Percentiles rank a stretch among this genome's conserved stretches.
phyloP scores from a whole-genome alignment of 2,113 vertebrate species.

The Sylvilagus bachmani region DNA sequence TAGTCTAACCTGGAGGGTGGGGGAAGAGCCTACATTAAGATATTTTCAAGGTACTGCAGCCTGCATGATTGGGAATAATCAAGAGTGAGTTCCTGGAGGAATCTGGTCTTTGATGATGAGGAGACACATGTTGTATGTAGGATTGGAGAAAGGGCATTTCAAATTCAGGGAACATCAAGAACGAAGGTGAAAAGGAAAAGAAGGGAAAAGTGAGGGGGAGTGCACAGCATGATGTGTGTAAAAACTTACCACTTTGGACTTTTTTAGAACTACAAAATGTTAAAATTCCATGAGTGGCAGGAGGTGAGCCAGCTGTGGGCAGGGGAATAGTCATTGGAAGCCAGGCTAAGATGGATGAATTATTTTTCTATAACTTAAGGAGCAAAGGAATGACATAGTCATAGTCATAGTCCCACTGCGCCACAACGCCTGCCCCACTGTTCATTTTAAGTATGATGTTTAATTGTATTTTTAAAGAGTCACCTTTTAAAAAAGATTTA shows the following conservation, averaged over 20 bases:
- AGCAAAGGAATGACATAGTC: background rate
- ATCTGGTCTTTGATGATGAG: background rate
- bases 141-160: background rate
- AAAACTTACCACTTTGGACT: background rate
- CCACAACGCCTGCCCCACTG: background rate
- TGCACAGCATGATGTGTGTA: background rate
- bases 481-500: no score
- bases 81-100: conserved; percentile 21
- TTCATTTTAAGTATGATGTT: conserved; percentile 59
- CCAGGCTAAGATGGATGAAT: background rate
- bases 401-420: no score
- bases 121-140: background rate
- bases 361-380: background rate
- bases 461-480: background rate
- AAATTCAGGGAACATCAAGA: conserved; percentile 2
- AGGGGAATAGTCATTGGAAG: background rate
- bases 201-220: background rate
- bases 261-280: background rate
- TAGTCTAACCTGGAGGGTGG: background rate
- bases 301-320: background rate
- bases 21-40: background rate
- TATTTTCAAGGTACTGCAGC: background rate
- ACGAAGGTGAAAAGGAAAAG: background rate
- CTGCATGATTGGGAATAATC: background rate
- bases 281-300: background rate